These are phyloP conservation scores for Phallusia fumigata DNA, from an alignment of 23 tunicate species.

Conservation along the genomic window DNA sequence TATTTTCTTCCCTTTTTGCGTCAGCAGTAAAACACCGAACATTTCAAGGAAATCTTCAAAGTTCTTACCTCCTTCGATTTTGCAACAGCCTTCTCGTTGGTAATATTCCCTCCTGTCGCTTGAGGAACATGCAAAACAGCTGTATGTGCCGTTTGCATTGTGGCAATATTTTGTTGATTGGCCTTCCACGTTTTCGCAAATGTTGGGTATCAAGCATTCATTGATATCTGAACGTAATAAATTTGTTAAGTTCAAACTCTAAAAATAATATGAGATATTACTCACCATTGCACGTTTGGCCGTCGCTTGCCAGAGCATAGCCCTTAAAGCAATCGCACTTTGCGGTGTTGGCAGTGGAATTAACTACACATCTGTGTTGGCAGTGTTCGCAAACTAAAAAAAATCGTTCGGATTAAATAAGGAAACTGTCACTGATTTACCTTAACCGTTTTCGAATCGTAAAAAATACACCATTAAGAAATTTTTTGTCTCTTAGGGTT, in stretches of 20 bases:
- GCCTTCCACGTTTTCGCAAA: not conserved
- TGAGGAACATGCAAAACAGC: not conserved
- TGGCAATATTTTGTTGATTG: not conserved
- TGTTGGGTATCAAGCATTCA: constrained; percentile 15
- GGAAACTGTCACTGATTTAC: too few relatives aligned
- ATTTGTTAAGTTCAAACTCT: too few relatives aligned
- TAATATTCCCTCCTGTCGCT: not conserved
- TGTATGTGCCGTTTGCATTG: not conserved
- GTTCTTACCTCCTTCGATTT: not conserved
- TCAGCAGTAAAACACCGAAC: too few relatives aligned
- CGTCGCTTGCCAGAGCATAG: constrained; percentile 29
- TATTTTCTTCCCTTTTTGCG: too few relatives aligned
- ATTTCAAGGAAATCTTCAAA: too few relatives aligned
- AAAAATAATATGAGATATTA: not conserved
- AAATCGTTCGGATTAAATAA: too few relatives aligned
- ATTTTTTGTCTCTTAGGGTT: too few relatives aligned
- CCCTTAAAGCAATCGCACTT: constrained; percentile 35
- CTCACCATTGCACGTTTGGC: constrained; percentile 44
- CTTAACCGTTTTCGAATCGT: too few relatives aligned
- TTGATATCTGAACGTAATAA: constrained; percentile 19
- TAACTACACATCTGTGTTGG: constrained; percentile 1
- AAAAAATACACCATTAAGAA: too few relatives aligned
- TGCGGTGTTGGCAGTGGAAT: not conserved
- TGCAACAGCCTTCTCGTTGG: not conserved
- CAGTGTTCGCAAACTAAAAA: not conserved